Base-by-base conservation (phyloP, 2,797 vertebrate genomes). In the Sebastes itinus region DNA sequence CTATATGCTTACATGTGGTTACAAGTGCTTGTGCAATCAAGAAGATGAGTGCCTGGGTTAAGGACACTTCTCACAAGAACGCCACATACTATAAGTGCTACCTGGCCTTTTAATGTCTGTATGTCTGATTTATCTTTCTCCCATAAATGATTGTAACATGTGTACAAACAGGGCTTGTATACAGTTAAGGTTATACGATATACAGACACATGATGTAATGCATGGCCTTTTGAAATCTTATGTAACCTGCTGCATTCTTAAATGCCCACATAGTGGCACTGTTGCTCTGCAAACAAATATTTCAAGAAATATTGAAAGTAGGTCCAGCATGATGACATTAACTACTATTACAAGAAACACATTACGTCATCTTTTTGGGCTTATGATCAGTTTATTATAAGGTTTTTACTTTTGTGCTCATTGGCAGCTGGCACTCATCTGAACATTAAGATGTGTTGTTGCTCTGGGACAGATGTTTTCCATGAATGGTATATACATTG, bases 251-350 rank as follows among this genome's bases (percentile, higher is more conserved):
- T 80, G 35, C 13, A 8, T 30, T 42, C 46, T 13, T 12, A 64
- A 58, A 73, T 46, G 77, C 25, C 91, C 95, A 92, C 88, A 87
- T 16, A 92, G 93, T 87, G 95, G 95, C 94, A 71, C 93, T 95
- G 92, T 93, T 93, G 94, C 84, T 82, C 94, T 89, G 73, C 61
- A 65, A 58, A 72, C 1, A 70, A 63, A 22, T 7, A 14, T 2
- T 30, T 8, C 33, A 18, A 60, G 18, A 80, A 25, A 13, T 35
- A 60, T 11, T 65, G 72, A 66, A 87, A 90, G 87, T 83, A 70
- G 83, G 77, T 83, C 83, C 77, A 58, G 82, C 56, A 90, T 90
- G 88, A 91, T 91, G 91, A 92, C 90, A 92, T 85, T 77, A 78
- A 73, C 64, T 76, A 80, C 80, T 88, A 80, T 88, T 85, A 75